These are phyloP conservation scores for Mercenaria mercenaria DNA, from an alignment of 1,140 invertebrate genomes.

Conservation along the genomic window DNA sequence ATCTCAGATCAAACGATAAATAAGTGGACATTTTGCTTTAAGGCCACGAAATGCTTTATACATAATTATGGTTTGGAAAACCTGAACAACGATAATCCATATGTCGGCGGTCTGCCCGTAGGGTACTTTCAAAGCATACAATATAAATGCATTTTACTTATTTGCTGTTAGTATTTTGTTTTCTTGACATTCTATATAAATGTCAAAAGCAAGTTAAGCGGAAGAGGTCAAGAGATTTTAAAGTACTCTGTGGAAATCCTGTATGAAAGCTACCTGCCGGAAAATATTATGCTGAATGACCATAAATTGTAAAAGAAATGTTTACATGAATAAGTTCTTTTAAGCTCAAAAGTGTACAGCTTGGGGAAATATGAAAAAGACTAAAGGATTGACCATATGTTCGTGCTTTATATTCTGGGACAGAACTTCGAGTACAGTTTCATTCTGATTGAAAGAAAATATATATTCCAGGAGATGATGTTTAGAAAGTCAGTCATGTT, in stretches of 20 bases:
- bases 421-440: too few species aligned
- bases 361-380: too few species aligned
- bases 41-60: not conserved
- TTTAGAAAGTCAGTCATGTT: too few species aligned
- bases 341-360: too few species aligned
- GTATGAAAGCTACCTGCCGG: not conserved
- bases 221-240: not conserved
- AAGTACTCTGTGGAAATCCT: slow-evolving; percentile 1
- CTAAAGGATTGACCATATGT: too few species aligned
- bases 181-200: slow-evolving; percentile 15
- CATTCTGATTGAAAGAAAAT: too few species aligned
- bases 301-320: not conserved
- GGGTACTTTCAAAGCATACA: not conserved
- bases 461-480: too few species aligned
- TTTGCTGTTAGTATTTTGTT: slow-evolving; percentile 16
- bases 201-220: slow-evolving; percentile 11
- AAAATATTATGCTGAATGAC: not conserved
- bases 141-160: slow-evolving; percentile 25
- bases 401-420: too few species aligned
- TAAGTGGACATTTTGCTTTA: not conserved
- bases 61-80: not conserved
- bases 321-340: not conserved
- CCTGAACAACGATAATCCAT: not conserved
- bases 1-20: slow-evolving; percentile 30
- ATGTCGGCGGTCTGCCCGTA: not conserved